Percentiles rank a stretch among this genome's conserved stretches.
Conservation (phyloP, 92 coral and sea anemone species). For the Blastomussa wellsi region DNA sequence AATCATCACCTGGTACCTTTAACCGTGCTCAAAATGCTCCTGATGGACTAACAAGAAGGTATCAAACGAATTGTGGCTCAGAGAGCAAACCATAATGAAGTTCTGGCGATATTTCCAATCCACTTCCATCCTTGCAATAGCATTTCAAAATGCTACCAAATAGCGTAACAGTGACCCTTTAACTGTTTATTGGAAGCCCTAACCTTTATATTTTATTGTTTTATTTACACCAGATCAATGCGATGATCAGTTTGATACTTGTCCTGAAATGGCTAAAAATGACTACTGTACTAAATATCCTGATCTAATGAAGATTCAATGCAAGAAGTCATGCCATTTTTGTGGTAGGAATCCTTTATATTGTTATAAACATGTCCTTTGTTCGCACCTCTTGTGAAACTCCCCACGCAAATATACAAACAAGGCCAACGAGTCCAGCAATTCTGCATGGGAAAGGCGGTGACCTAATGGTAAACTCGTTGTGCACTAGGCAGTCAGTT, state of each 20-base stretch:
- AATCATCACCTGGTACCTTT: too few relatives aligned
- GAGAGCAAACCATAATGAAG: too few relatives aligned
- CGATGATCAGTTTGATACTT: slow-evolving; percentile 85
- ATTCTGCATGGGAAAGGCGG: neutral
- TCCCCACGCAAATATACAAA: too few relatives aligned
- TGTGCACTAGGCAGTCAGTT: neutral
- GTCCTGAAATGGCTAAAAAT: slow-evolving; percentile 95
- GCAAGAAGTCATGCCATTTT: slow-evolving; percentile 91
- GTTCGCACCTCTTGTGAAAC: neutral
- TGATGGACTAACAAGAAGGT: too few relatives aligned
- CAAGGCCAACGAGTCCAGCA: neutral
- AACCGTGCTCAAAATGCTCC: too few relatives aligned
- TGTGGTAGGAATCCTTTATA: slow-evolving; percentile 67
- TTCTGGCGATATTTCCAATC: too few relatives aligned
- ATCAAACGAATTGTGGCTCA: too few relatives aligned
- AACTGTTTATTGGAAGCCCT: neutral
- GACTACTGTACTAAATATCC: slow-evolving; percentile 79
- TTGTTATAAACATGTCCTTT: neutral
- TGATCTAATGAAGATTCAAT: slow-evolving; percentile 82
- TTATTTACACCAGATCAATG: slow-evolving; percentile 64
- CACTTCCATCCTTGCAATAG: too few relatives aligned
- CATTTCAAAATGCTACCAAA: too few relatives aligned
- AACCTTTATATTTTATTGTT: neutral
- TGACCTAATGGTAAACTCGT: neutral
- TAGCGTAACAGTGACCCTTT: too few relatives aligned